phyloP scores from a whole-genome alignment of 2,113 vertebrate genomes.

The Microtus pennsylvanicus region DNA sequence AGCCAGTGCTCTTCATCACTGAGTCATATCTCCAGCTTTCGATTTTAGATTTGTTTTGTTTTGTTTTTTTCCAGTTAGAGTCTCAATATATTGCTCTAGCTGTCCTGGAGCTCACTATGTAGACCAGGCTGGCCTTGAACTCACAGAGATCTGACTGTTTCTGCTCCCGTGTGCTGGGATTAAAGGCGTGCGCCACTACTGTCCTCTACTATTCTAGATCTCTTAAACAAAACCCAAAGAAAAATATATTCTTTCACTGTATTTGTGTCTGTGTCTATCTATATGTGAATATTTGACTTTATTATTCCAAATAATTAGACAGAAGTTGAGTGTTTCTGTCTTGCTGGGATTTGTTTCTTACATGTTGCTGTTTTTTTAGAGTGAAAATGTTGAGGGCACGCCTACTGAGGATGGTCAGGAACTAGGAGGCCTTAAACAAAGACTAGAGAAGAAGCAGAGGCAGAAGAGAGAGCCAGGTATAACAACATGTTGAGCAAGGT shows the following conservation, averaged over 20 bases:
- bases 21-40: not conserved
- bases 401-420: constrained; percentile 79
- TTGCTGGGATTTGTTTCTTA: not conserved
- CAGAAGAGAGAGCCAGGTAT: constrained; percentile 86
- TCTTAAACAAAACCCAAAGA: constrained; percentile 28
- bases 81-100: not conserved
- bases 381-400: constrained; percentile 88
- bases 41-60: not conserved
- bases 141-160: not conserved
- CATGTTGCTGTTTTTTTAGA: constrained; percentile 76
- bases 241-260: not conserved
- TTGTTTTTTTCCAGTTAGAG: not conserved
- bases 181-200: not conserved
- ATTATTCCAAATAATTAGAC: constrained; percentile 28
- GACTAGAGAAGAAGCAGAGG: constrained; percentile 89
- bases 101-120: not conserved
- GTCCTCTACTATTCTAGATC: not conserved
- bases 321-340: not conserved
- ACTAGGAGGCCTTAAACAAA: constrained; percentile 82
- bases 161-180: not conserved
- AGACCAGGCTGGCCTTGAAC: not conserved
- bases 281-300: constrained; percentile 20
- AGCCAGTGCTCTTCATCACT: not conserved
- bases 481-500: constrained; percentile 21
- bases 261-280: not conserved